Percentiles rank a stretch among this genome's conserved stretches.
Conservation (phyloP, 2,888 invertebrate species). For the Leuctra nigra region DNA sequence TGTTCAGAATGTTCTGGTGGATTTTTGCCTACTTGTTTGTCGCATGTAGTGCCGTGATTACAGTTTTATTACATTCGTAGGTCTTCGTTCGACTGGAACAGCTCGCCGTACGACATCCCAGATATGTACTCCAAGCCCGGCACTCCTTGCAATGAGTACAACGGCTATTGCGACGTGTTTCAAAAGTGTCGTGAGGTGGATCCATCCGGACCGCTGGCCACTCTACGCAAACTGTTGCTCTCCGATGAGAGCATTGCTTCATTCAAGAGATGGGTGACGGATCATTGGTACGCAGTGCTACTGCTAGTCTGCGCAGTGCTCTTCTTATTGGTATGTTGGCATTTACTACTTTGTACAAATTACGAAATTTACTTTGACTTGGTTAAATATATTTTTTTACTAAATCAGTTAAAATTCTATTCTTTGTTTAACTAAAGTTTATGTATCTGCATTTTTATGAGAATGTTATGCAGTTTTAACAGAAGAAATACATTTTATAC, state of each 20-base stretch:
- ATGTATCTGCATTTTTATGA: too few species aligned
- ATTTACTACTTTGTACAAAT: too few species aligned
- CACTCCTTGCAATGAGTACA: slow-evolving; percentile 90
- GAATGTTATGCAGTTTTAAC: too few species aligned
- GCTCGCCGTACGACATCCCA: slow-evolving; percentile 82
- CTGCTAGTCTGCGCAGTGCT: slow-evolving; percentile 67
- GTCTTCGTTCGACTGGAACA: slow-evolving; percentile 88
- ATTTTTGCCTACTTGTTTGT: too few species aligned
- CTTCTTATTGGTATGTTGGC: slow-evolving; percentile 72
- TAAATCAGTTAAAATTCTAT: too few species aligned
- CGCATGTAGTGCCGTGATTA: too few species aligned
- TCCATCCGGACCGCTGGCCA: slow-evolving; percentile 87
- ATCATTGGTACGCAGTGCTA: slow-evolving; percentile 87
- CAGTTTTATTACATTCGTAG: slow-evolving; percentile 36
- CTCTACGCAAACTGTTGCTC: slow-evolving; percentile 73
- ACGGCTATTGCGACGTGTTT: slow-evolving; percentile 71
- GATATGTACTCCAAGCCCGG: slow-evolving; percentile 92
- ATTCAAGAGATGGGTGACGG: slow-evolving; percentile 78
- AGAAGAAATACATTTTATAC: too few species aligned
- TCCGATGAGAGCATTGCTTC: slow-evolving; percentile 87
- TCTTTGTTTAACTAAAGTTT: too few species aligned
- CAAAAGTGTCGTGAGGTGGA: slow-evolving; percentile 85
- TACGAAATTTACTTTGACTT: too few species aligned
- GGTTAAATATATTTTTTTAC: too few species aligned
- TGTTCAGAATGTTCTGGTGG: too few species aligned